A percentile compares a stretch with the other conserved stretches of the same genome.
These are phyloP conservation scores for Ladona fulva DNA, from an alignment of 1,140 invertebrate genomes.

Conservation along the genomic window DNA sequence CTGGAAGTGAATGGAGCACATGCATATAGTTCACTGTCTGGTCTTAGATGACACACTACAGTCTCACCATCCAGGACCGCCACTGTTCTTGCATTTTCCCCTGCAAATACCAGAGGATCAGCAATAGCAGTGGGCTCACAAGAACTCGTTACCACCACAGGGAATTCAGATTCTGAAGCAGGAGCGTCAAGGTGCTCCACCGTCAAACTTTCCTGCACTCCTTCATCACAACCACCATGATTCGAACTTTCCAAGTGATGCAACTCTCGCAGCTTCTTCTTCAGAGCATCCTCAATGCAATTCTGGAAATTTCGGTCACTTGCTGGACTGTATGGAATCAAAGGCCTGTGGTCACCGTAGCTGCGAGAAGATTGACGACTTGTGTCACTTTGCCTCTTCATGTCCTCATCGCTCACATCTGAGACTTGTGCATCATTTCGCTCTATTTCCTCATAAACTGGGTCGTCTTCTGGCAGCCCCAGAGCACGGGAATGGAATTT, in stretches of 20 bases:
- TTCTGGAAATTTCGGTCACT: slow-evolving; percentile 36
- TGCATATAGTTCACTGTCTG: slow-evolving; percentile 44
- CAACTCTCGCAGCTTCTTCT: slow-evolving; percentile 41
- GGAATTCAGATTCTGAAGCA: slow-evolving; percentile 38
- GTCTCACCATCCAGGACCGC: slow-evolving; percentile 73
- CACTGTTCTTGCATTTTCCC: slow-evolving; percentile 46
- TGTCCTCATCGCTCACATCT: slow-evolving; percentile 69
- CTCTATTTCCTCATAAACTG: slow-evolving; percentile 74
- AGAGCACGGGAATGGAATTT: slow-evolving; percentile 30
- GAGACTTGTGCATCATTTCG: slow-evolving; percentile 51
- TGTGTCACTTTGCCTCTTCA: slow-evolving; percentile 65
- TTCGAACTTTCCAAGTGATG: slow-evolving; percentile 28
- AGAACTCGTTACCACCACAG: slow-evolving; percentile 27
- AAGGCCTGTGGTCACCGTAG: slow-evolving; percentile 67
- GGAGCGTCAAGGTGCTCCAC: neutral
- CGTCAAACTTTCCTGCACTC: slow-evolving; percentile 5
- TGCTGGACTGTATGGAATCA: slow-evolving; percentile 56
- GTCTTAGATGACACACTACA: slow-evolving; percentile 71
- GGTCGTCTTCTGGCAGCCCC: slow-evolving; percentile 52
- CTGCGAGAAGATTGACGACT: slow-evolving; percentile 65
- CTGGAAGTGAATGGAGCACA: slow-evolving; percentile 26
- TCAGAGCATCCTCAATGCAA: slow-evolving; percentile 24
- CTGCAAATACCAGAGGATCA: slow-evolving; percentile 21
- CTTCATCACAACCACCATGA: neutral
- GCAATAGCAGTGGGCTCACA: slow-evolving; percentile 21